Conservation (phyloP, 2,113 vertebrate species). For the Trematocara zebra region DNA sequence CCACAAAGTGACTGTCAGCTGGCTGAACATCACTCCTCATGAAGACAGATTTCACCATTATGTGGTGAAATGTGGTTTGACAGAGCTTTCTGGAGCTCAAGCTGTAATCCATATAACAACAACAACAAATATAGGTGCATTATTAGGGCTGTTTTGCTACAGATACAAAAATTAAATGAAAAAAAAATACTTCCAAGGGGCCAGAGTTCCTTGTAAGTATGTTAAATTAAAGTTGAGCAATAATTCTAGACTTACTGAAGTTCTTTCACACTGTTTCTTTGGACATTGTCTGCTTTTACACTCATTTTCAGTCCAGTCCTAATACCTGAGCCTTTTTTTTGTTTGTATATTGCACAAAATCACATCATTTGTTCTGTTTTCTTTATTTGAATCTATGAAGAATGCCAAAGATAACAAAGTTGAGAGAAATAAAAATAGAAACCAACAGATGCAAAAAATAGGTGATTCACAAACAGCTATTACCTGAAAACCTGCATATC, state of each 20-base stretch:
- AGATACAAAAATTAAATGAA: background rate
- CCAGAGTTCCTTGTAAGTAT: background rate
- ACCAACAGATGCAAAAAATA: background rate
- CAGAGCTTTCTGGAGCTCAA: background rate
- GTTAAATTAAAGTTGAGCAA: background rate
- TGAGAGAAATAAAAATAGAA: background rate
- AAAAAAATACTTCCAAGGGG: background rate
- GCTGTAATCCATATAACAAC: background rate
- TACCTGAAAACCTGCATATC: background rate
- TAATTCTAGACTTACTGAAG: background rate
- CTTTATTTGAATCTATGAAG: background rate
- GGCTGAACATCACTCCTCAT: background rate
- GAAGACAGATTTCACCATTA: background rate
- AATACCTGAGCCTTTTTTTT: background rate
- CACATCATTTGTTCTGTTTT: background rate
- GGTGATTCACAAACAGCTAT: background rate
- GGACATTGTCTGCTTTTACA: background rate
- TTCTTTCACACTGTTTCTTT: background rate
- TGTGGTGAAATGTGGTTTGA: background rate
- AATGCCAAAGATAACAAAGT: background rate
- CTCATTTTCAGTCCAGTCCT: background rate
- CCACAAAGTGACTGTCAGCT: background rate
- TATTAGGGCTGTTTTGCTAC: background rate
- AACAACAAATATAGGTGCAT: background rate
- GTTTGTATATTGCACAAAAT: background rate